phyloP scores from a whole-genome alignment of 2,888 invertebrate genomes.

The Erebia epiphron region DNA sequence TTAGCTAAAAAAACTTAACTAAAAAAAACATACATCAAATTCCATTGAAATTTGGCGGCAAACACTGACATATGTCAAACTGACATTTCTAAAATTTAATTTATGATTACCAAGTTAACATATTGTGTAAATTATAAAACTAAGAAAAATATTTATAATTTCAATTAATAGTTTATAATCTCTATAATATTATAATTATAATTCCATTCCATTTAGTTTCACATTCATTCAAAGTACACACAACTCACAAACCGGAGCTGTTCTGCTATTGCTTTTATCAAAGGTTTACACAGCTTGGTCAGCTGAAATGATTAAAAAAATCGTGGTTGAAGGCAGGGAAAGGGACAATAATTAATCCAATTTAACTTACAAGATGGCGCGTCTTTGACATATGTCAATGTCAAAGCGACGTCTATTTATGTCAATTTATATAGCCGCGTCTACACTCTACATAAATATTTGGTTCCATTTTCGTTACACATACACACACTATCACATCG shows the following conservation, averaged over 20 bases:
- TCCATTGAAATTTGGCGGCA: conserved; percentile 31
- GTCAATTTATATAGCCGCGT: conserved; percentile 16
- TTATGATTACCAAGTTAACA: background rate
- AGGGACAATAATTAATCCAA: background rate
- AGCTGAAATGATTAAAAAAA: background rate
- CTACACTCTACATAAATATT: conserved; percentile 31
- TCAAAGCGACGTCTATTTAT: conserved; percentile 24
- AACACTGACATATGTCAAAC: conserved; percentile 30
- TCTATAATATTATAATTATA: background rate
- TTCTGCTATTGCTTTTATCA: background rate
- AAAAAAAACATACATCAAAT: conserved; percentile 15
- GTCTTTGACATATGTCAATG: conserved; percentile 32
- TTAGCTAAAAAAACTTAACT: conserved; percentile 1
- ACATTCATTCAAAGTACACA: background rate
- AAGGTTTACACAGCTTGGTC: background rate
- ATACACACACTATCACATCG: conserved; percentile 25
- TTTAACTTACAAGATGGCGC: background rate
- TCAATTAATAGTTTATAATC: background rate
- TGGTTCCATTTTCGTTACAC: conserved; percentile 36
- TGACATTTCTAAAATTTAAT: conserved; percentile 1
- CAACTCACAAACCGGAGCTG: background rate
- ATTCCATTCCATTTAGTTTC: background rate
- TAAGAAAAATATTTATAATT: background rate
- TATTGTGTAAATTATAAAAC: background rate
- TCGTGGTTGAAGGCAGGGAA: background rate